phyloP scores from a whole-genome alignment of 2,888 invertebrate genomes.

The Onchidella celtica region DNA sequence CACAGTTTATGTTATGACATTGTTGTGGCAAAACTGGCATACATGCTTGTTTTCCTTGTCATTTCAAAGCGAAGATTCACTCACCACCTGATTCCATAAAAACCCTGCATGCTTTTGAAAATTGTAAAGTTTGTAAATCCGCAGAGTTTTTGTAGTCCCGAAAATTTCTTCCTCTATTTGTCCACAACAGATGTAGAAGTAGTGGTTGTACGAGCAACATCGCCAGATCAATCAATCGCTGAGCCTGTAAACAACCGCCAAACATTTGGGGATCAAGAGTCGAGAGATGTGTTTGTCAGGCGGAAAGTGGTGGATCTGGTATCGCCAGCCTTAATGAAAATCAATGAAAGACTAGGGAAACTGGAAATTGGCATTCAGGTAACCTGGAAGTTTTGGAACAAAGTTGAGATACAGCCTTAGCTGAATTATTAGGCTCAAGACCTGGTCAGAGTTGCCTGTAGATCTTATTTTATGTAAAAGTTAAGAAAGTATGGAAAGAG shows the following conservation, averaged over 20 bases:
- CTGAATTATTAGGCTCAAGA: not conserved
- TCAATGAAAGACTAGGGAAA: conserved; percentile 33
- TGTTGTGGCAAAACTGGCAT: too few species aligned
- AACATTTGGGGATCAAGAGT: not conserved
- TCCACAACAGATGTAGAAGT: not conserved
- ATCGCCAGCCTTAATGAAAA: conserved; percentile 22
- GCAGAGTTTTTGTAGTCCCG: too few species aligned
- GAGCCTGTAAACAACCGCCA: not conserved
- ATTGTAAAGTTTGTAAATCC: too few species aligned
- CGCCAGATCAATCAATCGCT: not conserved
- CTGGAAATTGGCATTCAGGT: conserved; percentile 25
- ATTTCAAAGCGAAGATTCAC: too few species aligned
- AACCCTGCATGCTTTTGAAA: too few species aligned
- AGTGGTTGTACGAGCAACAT: not conserved
- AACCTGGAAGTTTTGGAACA: not conserved
- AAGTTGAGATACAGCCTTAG: not conserved
- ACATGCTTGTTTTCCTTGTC: too few species aligned
- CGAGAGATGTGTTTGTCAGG: not conserved
- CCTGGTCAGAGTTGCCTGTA: too few species aligned
- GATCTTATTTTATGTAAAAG: too few species aligned
- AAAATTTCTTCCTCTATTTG: not conserved
- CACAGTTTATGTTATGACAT: too few species aligned
- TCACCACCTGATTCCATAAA: too few species aligned
- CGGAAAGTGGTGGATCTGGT: conserved; percentile 33
- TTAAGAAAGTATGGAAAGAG: too few species aligned